A percentile compares a stretch with the other conserved stretches of the same genome.
phyloP scores from a whole-genome alignment of 1,140 invertebrate genomes.

The Arctopsyche grandis region DNA sequence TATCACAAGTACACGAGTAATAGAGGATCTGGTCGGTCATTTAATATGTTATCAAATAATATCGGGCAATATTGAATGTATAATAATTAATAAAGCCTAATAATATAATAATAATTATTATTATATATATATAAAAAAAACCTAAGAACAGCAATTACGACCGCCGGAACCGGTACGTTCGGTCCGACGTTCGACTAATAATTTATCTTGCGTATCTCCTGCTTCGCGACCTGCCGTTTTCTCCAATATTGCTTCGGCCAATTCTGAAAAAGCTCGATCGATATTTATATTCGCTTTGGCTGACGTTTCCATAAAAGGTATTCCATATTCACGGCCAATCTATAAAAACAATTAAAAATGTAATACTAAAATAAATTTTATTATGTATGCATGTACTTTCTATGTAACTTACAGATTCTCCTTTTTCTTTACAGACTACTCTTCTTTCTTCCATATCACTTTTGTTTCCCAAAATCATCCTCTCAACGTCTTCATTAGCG shows the following conservation, averaged over 20 bases:
- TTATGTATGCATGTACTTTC: not conserved
- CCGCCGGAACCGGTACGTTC: conserved; percentile 58
- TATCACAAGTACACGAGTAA: conserved; percentile 2
- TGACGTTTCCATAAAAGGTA: conserved; percentile 94
- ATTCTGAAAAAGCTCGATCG: conserved; percentile 90
- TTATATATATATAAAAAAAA: no score
- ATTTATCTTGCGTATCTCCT: conserved; percentile 57
- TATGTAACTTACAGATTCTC: conserved; percentile 64
- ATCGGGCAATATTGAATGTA: conserved; percentile 23
- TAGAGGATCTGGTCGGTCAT: not conserved
- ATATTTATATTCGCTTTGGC: conserved; percentile 93
- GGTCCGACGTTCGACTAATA: conserved; percentile 62
- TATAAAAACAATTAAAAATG: conserved; percentile 50
- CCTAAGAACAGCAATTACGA: conserved; percentile 63
- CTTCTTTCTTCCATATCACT: conserved; percentile 91
- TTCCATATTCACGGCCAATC: conserved; percentile 90
- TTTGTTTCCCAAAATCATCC: conserved; percentile 96
- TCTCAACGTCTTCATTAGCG: conserved; percentile 92
- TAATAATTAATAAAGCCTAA: conserved; percentile 41
- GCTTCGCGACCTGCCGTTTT: conserved; percentile 65
- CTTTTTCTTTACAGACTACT: conserved; percentile 80
- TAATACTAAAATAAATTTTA: conserved; percentile 60
- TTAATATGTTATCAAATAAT: not conserved
- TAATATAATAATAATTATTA: conserved; percentile 7
- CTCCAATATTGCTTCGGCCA: conserved; percentile 75